Evolutionary conservation across 1,140 invertebrate species (phyloP), one percentile per base, ranked within the genome.

Genomic region (Melipona quadrifasciata): DNA sequence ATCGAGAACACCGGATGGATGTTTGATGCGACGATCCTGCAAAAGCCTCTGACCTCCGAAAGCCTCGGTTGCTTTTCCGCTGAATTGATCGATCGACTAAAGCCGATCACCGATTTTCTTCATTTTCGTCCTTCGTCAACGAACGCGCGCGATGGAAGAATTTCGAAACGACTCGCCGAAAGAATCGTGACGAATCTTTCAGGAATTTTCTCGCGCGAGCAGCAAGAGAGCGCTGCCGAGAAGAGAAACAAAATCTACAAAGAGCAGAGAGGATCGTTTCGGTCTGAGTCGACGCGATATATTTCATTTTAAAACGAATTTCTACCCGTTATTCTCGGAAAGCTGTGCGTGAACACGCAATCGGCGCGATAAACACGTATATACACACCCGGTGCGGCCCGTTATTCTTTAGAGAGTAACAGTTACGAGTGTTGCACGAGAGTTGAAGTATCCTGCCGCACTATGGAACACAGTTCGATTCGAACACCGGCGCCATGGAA

Each of bases 331-430:
- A 89, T 82, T 88, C 75, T 21, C 39, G 58, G 84, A 64, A 83
- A 75, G 53, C 80, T 70, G 68, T 53, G 81, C 65, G 79, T 70
- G 65, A 68, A 83, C 84, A 83, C 87, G 86, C 71, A 82, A 88
- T 89, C 83, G 70, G 58, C 72, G 77, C 61, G 86, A 89, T 85
- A 87, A 81, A 88, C 87, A 82, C 84, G 58, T 39, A 65, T 65
- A 57, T 57, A 57, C 72, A 27, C 34, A 64, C 72, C 58, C n/a
- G 71, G 75, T 70, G 57, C 51, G 88, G 70, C 68, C 87, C 88
- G 88, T 89, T 89, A 89, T 91, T 87, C 84, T 91, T 86, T 91
- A 92, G 92, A 91, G 86, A 91, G 86, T 92, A 92, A 92, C 91
- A 91, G 92, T 91, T 89, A 88, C 90, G 77, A 87, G 83, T 85